Evolutionary conservation across 2,113 vertebrate species (phyloP), one percentile per base, ranked within the genome.

Genomic region (Acinonyx jubatus): DNA sequence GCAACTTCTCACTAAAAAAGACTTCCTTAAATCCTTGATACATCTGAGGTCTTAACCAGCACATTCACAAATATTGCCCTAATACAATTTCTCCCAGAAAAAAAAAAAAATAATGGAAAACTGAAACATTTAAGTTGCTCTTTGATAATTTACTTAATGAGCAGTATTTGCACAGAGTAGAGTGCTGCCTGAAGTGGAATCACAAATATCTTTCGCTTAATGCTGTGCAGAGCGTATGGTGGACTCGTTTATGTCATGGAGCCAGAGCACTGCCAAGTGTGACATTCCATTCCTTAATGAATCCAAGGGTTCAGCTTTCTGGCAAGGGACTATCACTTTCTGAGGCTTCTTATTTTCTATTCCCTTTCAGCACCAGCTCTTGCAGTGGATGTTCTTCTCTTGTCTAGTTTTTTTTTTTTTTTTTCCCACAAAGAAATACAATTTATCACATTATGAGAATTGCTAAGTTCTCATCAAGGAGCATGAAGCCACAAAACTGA

Each of bases 391-490:
- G 69, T 23, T 89, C 95, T 91, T 89, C 89, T 76, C 91, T 91
- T 68, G 16, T 74, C 18, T 52, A 80, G 31, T 52, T 89, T 94
- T 79, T 81, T 73, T 52, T 89, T 94, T 79, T 81, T 73, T 23
- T 23, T 8, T 4, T 1, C 7, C 57, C 94, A 97, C 69, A 96
- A 92, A 97, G 86, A 91, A 96, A 96, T 29, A 94, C 38, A 92
- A 96, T 94, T 96, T 89, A 95, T 94, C 95, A 85, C 38, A 84
- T 97, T 96, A 92, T 95, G 68, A 95, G 85, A 92, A 95, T 89
- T 94, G 86, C 48, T 81, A 78, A 84, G 41, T 95, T 97, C 89
- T 91, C 29, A 0, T 85, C 52, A 92, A 97, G 41, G 52, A 94
- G 48, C 69, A 27, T 55, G 8, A 87, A 95, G 94, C 76, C 50